phyloP scores from a whole-genome alignment of 1,140 invertebrate species.

The Liolophura sinensis region DNA sequence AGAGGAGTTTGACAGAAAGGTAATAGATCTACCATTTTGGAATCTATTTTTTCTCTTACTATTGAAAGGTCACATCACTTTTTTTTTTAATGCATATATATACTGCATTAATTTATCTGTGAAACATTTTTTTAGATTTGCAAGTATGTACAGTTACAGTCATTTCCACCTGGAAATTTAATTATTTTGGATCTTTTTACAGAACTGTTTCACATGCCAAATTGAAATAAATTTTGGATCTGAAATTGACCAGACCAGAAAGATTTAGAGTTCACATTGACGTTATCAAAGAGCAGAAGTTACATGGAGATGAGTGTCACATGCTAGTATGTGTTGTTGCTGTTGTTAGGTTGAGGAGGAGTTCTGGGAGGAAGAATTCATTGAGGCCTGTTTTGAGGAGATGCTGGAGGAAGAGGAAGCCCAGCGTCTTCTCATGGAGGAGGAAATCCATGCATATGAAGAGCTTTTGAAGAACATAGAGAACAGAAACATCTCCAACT shows the following conservation, averaged over 20 bases:
- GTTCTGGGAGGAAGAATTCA: constrained; percentile 41
- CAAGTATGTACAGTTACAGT: background rate
- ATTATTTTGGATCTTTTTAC: background rate
- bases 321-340: too few species aligned
- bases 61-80: background rate
- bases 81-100: background rate
- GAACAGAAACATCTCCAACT: too few species aligned
- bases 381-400: constrained; percentile 47
- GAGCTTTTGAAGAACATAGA: too few species aligned
- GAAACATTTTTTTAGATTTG: background rate
- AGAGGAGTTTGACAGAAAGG: constrained; percentile 43
- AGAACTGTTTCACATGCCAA: background rate
- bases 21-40: constrained; percentile 4
- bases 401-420: constrained; percentile 43
- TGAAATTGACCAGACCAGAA: too few species aligned
- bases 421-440: constrained; percentile 13
- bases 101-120: background rate
- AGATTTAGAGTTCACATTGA: too few species aligned
- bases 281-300: too few species aligned
- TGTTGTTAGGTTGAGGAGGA: constrained; percentile 38
- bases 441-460: too few species aligned
- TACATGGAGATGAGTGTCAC: background rate
- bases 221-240: too few species aligned
- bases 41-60: background rate
- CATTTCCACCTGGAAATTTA: background rate